These are phyloP conservation scores for Nephrotoma flavescens DNA, from an alignment of 2,888 invertebrate species.

Conservation along the genomic window DNA sequence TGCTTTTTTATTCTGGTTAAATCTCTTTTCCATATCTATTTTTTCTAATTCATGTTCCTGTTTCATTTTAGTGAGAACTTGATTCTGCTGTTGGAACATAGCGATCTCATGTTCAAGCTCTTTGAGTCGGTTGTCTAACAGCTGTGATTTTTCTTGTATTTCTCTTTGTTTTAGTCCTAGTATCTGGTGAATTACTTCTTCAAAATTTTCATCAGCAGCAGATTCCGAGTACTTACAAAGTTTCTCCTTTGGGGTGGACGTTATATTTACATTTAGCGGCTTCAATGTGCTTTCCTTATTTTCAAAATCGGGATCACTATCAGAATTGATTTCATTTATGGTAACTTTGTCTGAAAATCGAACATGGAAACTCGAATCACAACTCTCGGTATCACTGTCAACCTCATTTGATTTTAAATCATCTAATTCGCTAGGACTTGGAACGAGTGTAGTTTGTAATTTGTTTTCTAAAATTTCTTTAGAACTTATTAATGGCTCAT, in stretches of 20 bases:
- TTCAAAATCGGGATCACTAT: constrained; percentile 8
- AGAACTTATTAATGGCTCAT: constrained; percentile 25
- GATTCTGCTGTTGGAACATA: constrained; percentile 38
- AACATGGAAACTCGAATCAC: constrained; percentile 8
- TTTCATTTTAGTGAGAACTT: constrained; percentile 37
- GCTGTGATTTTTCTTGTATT: constrained; percentile 32
- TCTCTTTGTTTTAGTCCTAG: constrained; percentile 10
- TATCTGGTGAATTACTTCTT: constrained; percentile 6
- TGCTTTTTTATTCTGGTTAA: neutral
- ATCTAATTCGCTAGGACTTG: constrained; percentile 2
- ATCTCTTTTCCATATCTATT: constrained; percentile 33
- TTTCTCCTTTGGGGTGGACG: constrained; percentile 12
- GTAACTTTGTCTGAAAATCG: constrained; percentile 11
- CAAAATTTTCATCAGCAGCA: constrained; percentile 20
- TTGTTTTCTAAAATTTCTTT: constrained; percentile 21
- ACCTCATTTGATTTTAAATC: constrained; percentile 7
- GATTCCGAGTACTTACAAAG: constrained; percentile 14
- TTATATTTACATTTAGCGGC: constrained; percentile 5
- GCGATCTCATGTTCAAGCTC: constrained; percentile 51
- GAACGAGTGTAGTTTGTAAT: neutral
- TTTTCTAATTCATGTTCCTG: constrained; percentile 46
- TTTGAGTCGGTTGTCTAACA: constrained; percentile 42
- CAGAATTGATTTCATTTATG: constrained; percentile 9
- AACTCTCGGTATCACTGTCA: constrained; percentile 1
- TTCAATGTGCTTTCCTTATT: neutral